These are phyloP conservation scores for Gortyna flavago DNA, from an alignment of 2,888 invertebrate species.

Conservation along the genomic window DNA sequence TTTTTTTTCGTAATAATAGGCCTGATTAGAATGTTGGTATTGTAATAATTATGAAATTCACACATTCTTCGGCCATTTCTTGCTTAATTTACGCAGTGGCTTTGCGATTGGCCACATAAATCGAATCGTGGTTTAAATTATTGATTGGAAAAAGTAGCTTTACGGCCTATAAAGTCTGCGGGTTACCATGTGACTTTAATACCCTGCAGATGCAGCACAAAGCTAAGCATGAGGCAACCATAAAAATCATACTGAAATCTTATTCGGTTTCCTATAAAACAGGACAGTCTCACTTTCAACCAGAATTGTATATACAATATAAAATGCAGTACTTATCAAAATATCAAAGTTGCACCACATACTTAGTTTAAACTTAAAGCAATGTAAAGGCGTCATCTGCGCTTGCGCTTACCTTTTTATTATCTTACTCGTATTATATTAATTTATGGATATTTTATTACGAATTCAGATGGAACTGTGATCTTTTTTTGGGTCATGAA, in stretches of 20 bases:
- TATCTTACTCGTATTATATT: constrained; percentile 5
- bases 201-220: not conserved
- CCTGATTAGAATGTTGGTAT: constrained; percentile 9
- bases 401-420: constrained; percentile 21
- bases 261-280: not conserved
- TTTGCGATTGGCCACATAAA: not conserved
- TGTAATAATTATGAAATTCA: constrained; percentile 8
- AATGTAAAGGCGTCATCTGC: constrained; percentile 2
- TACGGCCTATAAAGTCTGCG: not conserved
- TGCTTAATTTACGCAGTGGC: not conserved
- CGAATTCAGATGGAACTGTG: not conserved
- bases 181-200: too few relatives aligned
- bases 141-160: not conserved
- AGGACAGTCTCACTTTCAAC: not conserved
- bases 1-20: constrained; percentile 12
- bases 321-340: constrained; percentile 32
- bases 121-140: not conserved
- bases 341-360: constrained; percentile 48
- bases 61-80: not conserved
- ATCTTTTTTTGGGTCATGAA: not conserved
- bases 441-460: constrained; percentile 15
- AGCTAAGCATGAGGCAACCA: not conserved
- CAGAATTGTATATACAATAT: constrained; percentile 13
- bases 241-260: not conserved
- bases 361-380: constrained; percentile 14